Evolutionary conservation across 2,888 invertebrate species (phyloP), one percentile per base, ranked within the genome.

Genomic region (Palloptera scutellata): DNA sequence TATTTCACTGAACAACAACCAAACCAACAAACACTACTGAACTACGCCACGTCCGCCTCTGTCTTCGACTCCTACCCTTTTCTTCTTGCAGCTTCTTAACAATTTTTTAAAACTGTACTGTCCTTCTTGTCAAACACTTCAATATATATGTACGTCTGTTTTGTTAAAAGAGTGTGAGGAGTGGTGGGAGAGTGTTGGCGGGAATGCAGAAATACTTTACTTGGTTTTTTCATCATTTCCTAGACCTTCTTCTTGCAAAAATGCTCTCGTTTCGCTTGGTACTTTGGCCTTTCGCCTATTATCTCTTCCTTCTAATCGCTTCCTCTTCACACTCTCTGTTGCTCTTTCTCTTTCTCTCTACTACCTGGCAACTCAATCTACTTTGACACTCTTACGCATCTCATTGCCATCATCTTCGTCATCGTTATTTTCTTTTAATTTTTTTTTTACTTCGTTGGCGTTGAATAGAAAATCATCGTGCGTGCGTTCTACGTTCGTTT

Each of bases 351-450:
- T n/a, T 15, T 13, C 30, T 17, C 15, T 52, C 58, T 40, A 15
- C 41, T 4, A 19, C 0, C 6, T 6, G n/a, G 5, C 57, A 40
- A 9, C n/a, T 48, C 51, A 57, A 51, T 17, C 15, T 43, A 15
- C 43, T 17, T 19, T 60, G 52, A 52, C 60, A 52, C 57, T 58
- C 30, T 15, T 19, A 58, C 52, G 45, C 45, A 57, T 30, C 65
- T 70, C 66, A 70, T 68, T 66, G 67, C 70, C 67, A 68, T 57
- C 65, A 68, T 63, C 48, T 51, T 66, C 66, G 67, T 70, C 70
- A 68, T 68, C 68, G 52, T 41, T 12, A 61, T 20, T 55, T 15
- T 42, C 43, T 61, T 19, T 57, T 55, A 10, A 11, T 57, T 42
- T 51, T 66, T 63, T 53, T 66, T 65, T 55, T 52, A 43, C 55